phyloP scores from a whole-genome alignment of 2,888 invertebrate species.

The Monoplex corrugatus region DNA sequence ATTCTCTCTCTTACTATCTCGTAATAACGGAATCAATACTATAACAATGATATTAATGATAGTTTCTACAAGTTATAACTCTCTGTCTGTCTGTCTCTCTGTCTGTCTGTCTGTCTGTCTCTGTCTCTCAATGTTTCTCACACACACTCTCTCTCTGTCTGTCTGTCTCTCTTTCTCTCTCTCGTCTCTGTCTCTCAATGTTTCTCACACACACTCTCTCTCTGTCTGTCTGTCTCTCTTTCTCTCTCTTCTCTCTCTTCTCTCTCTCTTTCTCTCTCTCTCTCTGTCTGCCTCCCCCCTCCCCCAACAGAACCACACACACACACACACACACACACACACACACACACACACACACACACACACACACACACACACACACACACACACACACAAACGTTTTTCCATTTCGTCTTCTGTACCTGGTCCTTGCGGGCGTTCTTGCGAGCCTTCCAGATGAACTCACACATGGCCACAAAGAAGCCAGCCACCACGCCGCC shows the following conservation, averaged over 20 bases:
- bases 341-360: not conserved
- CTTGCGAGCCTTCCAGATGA: constrained; percentile 82
- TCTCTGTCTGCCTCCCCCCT: not conserved
- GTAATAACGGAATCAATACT: no score
- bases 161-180: not conserved
- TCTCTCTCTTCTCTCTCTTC: not conserved
- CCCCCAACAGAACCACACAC: not conserved
- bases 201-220: not conserved
- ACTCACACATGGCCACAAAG: constrained; percentile 95
- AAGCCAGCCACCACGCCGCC: constrained; percentile 95
- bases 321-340: not conserved
- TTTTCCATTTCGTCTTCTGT: no score
- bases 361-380: no score
- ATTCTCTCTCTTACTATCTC: not conserved
- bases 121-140: not conserved
- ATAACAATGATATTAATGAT: no score
- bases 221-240: not conserved
- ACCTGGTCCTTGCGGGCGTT: constrained; percentile 78
- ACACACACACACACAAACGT: no score
- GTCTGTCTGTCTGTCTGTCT: not conserved
- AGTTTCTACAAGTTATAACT: no score
- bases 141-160: not conserved
- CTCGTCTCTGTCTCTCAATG: no score
- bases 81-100: no score
- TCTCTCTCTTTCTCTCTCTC: no score